Conservation (phyloP, 2,888 invertebrate species). For the Tineola bisselliella region DNA sequence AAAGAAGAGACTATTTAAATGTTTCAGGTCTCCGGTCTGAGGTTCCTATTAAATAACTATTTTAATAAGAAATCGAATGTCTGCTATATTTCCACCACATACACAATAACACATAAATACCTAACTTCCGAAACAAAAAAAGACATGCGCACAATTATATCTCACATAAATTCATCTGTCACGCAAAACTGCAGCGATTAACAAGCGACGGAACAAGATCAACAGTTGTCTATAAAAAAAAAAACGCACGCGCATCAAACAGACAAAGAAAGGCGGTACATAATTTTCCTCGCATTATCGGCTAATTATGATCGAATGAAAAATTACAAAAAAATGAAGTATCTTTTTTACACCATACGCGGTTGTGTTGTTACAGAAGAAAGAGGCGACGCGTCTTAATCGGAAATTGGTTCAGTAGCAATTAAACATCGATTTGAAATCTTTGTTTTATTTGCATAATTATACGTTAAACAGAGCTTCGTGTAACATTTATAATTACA, state of each 20-base stretch:
- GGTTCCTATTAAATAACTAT: no score
- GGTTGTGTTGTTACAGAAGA: neutral
- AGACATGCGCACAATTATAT: neutral
- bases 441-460: no score
- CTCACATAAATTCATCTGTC: conserved; percentile 8
- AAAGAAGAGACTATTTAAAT: no score
- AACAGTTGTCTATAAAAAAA: neutral
- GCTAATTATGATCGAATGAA: conserved; percentile 36
- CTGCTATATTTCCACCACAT: no score
- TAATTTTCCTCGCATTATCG: conserved; percentile 43
- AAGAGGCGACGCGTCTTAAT: neutral
- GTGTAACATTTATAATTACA: no score
- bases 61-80: no score
- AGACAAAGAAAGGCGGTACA: conserved; percentile 18
- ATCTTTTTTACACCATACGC: neutral
- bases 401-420: conserved; percentile 1
- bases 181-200: conserved; percentile 3
- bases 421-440: neutral
- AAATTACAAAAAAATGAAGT: conserved; percentile 16
- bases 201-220: neutral
- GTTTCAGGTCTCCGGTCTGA: no score
- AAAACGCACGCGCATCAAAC: neutral
- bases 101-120: conserved; percentile 3
- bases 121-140: neutral
- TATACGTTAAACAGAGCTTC: no score